These are phyloP conservation scores for Pagrus major DNA, from an alignment of 2,113 vertebrate species.

Conservation along the genomic window DNA sequence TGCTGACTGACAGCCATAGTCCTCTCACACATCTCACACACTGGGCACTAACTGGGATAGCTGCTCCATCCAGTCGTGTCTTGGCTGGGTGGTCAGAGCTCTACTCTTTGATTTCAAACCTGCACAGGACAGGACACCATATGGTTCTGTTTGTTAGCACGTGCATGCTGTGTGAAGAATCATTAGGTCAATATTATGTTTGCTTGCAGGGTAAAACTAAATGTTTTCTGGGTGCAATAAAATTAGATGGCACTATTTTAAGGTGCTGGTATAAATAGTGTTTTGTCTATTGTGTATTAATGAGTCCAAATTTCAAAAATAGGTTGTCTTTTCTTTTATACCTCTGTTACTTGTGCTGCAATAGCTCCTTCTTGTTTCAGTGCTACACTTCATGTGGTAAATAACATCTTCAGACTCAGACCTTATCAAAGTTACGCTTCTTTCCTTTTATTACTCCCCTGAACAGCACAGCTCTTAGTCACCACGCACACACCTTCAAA, in stretches of 20 bases:
- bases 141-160: slow-evolving; percentile 6
- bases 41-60: slow-evolving; percentile 41
- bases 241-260: slow-evolving; percentile 27
- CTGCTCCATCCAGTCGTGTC: slow-evolving; percentile 31
- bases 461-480: slow-evolving; percentile 33
- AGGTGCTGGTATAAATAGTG: slow-evolving; percentile 11
- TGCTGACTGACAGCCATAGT: slow-evolving; percentile 65
- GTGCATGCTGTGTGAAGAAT: neutral
- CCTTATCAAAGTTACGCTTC: slow-evolving; percentile 14
- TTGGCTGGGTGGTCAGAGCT: slow-evolving; percentile 47
- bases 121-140: neutral
- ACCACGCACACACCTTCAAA: slow-evolving; percentile 38
- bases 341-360: neutral
- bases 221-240: slow-evolving; percentile 16
- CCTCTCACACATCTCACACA: slow-evolving; percentile 36
- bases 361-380: neutral
- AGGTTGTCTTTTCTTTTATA: neutral
- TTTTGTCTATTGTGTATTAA: too few species aligned
- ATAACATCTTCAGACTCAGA: slow-evolving; percentile 17
- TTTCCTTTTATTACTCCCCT: slow-evolving; percentile 42
- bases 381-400: slow-evolving; percentile 24
- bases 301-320: neutral
- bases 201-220: slow-evolving; percentile 9
- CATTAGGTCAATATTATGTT: slow-evolving; percentile 27
- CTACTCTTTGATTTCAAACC: slow-evolving; percentile 55